These are phyloP conservation scores for Crocallis elinguaria DNA, from an alignment of 2,888 invertebrate genomes.

Conservation along the genomic window DNA sequence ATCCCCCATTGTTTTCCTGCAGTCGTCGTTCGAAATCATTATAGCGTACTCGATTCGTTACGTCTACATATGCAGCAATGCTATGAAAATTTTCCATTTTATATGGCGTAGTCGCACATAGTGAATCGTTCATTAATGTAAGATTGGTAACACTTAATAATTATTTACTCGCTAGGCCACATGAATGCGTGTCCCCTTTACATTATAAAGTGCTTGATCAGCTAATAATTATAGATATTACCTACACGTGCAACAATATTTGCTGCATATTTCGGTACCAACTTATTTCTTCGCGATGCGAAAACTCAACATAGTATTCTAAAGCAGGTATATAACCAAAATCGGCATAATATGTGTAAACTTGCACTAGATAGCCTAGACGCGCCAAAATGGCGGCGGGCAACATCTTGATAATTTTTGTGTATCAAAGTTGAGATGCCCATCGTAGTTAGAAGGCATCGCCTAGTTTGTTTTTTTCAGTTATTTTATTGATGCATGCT, in stretches of 20 bases:
- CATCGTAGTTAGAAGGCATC: not conserved
- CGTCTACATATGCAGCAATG: constrained; percentile 82
- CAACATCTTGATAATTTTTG: constrained; percentile 5
- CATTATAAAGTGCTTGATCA: constrained; percentile 76
- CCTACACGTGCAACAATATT: constrained; percentile 68
- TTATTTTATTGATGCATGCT: constrained; percentile 15
- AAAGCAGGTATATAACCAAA: constrained; percentile 7
- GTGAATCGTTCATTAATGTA: constrained; percentile 85
- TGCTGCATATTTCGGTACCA: constrained; percentile 54
- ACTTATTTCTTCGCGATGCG: constrained; percentile 26
- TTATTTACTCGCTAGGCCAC: constrained; percentile 78
- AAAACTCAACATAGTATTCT: constrained; percentile 6
- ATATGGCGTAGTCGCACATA: constrained; percentile 85
- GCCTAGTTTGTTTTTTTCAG: not conserved
- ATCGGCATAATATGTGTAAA: not conserved
- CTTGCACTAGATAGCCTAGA: constrained; percentile 6
- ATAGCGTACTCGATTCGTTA: constrained; percentile 80
- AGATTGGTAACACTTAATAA: constrained; percentile 84
- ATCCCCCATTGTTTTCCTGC: constrained; percentile 63
- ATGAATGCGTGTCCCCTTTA: constrained; percentile 77
- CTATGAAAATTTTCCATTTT: constrained; percentile 82
- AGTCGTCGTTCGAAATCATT: constrained; percentile 81
- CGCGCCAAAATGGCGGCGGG: constrained; percentile 59
- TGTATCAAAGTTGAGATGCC: constrained; percentile 1
- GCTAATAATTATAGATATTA: constrained; percentile 53